Evolutionary conservation across 2,888 invertebrate genomes (phyloP).

Genomic region (Aspidapion aeneum): DNA sequence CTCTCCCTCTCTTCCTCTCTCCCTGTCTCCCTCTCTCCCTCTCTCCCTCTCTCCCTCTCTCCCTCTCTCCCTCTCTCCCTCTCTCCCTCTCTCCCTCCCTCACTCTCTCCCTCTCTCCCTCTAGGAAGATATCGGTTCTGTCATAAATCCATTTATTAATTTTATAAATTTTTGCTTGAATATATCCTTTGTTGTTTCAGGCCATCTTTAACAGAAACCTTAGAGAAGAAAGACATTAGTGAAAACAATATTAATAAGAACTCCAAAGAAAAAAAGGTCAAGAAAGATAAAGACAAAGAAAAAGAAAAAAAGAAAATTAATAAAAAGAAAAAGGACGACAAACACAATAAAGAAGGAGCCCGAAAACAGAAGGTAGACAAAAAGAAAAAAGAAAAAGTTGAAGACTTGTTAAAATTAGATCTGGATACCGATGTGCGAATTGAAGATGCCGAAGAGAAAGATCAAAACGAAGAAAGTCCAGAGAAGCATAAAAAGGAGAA

Average conservation of each 20-base stretch:
- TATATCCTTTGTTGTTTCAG: too few relatives aligned
- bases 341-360: conserved; percentile 24
- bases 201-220: conserved; percentile 28
- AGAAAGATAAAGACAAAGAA: conserved; percentile 28
- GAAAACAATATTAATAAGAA: conserved; percentile 32
- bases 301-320: conserved; percentile 41
- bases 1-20: too few relatives aligned
- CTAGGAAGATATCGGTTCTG: too few relatives aligned
- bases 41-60: too few relatives aligned
- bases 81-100: too few relatives aligned
- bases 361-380: conserved; percentile 20
- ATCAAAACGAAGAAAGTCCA: conserved; percentile 28
- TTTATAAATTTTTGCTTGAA: too few relatives aligned
- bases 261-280: conserved; percentile 25
- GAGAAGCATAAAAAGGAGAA: conserved; percentile 39
- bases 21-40: too few relatives aligned
- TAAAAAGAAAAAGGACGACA: conserved; percentile 44
- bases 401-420: conserved; percentile 37
- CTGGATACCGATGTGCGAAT: conserved; percentile 45
- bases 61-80: too few relatives aligned
- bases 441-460: conserved; percentile 45
- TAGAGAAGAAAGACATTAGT: conserved; percentile 19
- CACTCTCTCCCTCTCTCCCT: too few relatives aligned
- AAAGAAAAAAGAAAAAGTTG: conserved; percentile 27
- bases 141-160: too few relatives aligned